Base-by-base conservation (phyloP, 2,888 invertebrate genomes). In the Phortica okadai region DNA sequence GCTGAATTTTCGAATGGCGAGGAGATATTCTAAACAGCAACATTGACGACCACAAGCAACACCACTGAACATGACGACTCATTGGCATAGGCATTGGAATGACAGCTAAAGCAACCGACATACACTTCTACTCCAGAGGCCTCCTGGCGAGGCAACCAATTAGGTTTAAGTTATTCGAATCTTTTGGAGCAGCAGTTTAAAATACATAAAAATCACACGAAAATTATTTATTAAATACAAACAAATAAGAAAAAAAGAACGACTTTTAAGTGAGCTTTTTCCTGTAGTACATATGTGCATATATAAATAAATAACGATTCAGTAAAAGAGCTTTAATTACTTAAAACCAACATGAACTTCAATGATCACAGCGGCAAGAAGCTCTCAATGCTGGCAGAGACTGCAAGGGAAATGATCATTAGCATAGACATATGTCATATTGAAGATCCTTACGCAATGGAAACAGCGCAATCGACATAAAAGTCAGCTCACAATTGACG, bases 111-210 rank as follows among this genome's bases (percentile, higher is more conserved):
- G 14, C 50, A 50, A 50, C 50, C 50, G 14, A 50, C 50, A 50
- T 33, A 6, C 6, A 41, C 11, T 41, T 33, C 58, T n/a, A 42
- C 56, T 78, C 6, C 87, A 78, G 54, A 33, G 10, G n/a, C 42
- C 42, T 16, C 69, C 14, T 44, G n/a, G 45, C 69, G 87, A 85
- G 73, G n/a, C 16, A n/a, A 7, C n/a, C 59, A 59, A n/a, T 69
- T 69, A 69, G 21, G 50, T 21, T 25, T 69, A 69, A 69, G 45
- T 44, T 21, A 69, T 69, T 69, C 50, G 69, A 69, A 69, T 25
- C 67, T 76, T 82, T 83, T 80, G 80, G 83, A 82, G 81, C 87
- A 86, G 79, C 82, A 83, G 86, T 82, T 85, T 82, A 80, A 78
- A 72, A 64, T 70, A 67, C 16, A 16, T 33, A 33, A 33, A 33